These are phyloP conservation scores for Apodemus speciosus DNA, from an alignment of 2,113 vertebrate genomes.

Conservation along the genomic window DNA sequence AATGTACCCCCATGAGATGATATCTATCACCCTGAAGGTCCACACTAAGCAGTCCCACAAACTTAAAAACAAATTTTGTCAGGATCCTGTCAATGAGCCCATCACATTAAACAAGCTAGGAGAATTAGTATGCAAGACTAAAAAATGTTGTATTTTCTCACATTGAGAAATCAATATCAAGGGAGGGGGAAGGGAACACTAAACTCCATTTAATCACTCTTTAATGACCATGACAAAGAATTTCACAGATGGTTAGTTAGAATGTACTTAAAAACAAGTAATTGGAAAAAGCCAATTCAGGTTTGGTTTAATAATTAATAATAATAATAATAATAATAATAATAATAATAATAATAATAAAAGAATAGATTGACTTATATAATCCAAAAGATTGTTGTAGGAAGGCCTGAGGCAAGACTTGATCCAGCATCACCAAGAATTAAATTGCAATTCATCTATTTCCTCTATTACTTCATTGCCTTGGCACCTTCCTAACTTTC, in stretches of 20 bases:
- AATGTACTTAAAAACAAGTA: conserved; percentile 5
- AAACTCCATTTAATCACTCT: neutral
- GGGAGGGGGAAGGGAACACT: neutral
- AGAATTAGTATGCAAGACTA: neutral
- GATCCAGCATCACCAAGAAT: neutral
- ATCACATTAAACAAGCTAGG: conserved; percentile 1
- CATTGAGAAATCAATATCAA: conserved; percentile 34
- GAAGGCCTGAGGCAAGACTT: neutral
- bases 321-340: too few relatives aligned
- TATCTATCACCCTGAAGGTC: neutral
- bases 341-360: too few relatives aligned
- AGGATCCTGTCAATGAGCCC: neutral
- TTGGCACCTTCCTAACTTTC: neutral
- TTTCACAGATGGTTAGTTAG: neutral
- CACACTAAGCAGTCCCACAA: neutral
- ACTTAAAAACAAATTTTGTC: neutral
- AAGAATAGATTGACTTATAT: neutral
- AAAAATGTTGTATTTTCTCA: neutral
- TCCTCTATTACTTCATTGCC: neutral
- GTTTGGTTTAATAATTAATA: neutral
- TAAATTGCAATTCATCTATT: neutral
- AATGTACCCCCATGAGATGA: neutral
- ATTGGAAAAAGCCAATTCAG: neutral
- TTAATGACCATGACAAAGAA: neutral
- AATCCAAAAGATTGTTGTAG: neutral